Conservation (phyloP, 92 coral and sea anemone genomes). For the Anthopleura xanthogrammica region DNA sequence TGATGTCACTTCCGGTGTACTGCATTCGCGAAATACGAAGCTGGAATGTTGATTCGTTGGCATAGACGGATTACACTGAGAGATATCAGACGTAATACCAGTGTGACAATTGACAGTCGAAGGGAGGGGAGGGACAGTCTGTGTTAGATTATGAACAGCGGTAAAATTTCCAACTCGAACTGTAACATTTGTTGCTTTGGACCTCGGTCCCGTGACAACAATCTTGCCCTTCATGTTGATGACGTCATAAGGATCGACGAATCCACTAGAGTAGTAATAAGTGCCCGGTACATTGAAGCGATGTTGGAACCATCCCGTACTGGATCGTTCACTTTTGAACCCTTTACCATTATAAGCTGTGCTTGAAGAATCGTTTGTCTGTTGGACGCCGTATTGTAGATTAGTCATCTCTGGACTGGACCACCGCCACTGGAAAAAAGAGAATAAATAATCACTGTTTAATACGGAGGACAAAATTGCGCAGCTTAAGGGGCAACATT, state of each 20-base stretch:
- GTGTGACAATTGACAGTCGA: constrained; percentile 39
- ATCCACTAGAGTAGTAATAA: constrained; percentile 77
- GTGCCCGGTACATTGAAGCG: constrained; percentile 65
- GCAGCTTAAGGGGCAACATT: no score
- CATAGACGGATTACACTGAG: constrained; percentile 31
- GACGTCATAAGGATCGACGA: constrained; percentile 61
- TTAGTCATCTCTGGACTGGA: constrained; percentile 56
- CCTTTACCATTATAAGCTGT: constrained; percentile 71
- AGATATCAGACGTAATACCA: constrained; percentile 39
- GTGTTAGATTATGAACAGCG: constrained; percentile 39
- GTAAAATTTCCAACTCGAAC: constrained; percentile 49
- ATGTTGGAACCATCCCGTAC: constrained; percentile 59
- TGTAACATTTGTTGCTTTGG: constrained; percentile 32
- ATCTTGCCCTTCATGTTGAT: constrained; percentile 78
- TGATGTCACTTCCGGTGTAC: constrained; percentile 75
- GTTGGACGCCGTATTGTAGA: constrained; percentile 67
- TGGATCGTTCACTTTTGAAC: constrained; percentile 62
- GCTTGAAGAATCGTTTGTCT: constrained; percentile 55
- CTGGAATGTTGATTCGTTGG: constrained; percentile 18
- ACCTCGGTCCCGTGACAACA: constrained; percentile 41
- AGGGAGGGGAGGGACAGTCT: constrained; percentile 30
- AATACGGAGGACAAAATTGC: no score
- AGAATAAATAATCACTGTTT: no score
- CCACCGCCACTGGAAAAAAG: constrained; percentile 76
- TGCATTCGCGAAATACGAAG: constrained; percentile 70